A percentile compares a stretch with the other conserved stretches of the same genome.
Conservation (phyloP, 1,140 invertebrate genomes). For the Goniozus legneri region DNA sequence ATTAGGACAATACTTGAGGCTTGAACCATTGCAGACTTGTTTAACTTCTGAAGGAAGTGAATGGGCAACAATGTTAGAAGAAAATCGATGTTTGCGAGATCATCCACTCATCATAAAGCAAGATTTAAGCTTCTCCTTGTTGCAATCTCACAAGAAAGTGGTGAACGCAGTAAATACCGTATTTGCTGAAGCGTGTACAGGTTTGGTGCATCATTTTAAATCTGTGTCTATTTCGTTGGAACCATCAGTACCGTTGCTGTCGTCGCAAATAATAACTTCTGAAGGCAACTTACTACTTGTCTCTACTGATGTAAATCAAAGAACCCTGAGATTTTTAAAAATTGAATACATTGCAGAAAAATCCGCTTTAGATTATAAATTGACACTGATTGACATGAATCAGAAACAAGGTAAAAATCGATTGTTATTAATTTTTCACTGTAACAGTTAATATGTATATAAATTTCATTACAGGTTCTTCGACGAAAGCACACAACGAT, state of each 20-base stretch:
- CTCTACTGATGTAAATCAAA: slow-evolving; percentile 28
- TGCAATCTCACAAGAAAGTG: slow-evolving; percentile 77
- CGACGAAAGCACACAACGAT: slow-evolving; percentile 12
- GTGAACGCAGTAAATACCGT: slow-evolving; percentile 65
- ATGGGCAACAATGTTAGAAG: slow-evolving; percentile 75
- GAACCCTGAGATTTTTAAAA: slow-evolving; percentile 37
- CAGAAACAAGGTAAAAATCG: slow-evolving; percentile 35
- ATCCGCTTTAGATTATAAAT: slow-evolving; percentile 22
- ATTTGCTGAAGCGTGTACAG: slow-evolving; percentile 67
- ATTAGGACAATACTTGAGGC: slow-evolving; percentile 84
- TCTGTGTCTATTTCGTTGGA: slow-evolving; percentile 32
- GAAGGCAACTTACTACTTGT: slow-evolving; percentile 41
- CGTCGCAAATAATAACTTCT: slow-evolving; percentile 38
- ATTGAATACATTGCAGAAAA: slow-evolving; percentile 23
- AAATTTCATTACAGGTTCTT: slow-evolving; percentile 10
- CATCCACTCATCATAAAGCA: slow-evolving; percentile 72
- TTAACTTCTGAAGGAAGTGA: slow-evolving; percentile 47
- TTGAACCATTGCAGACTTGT: slow-evolving; percentile 50
- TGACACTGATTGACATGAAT: slow-evolving; percentile 28
- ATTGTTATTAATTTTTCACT: background rate
- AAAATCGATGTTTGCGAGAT: slow-evolving; percentile 68
- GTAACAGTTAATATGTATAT: background rate
- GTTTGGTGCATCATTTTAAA: slow-evolving; percentile 62
- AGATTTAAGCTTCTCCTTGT: slow-evolving; percentile 72
- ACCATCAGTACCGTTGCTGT: slow-evolving; percentile 15